Percentiles rank a stretch among this genome's conserved stretches.
Evolutionary conservation across 2,113 vertebrate genomes (phyloP).

Genomic region (Corapipo altera): DNA sequence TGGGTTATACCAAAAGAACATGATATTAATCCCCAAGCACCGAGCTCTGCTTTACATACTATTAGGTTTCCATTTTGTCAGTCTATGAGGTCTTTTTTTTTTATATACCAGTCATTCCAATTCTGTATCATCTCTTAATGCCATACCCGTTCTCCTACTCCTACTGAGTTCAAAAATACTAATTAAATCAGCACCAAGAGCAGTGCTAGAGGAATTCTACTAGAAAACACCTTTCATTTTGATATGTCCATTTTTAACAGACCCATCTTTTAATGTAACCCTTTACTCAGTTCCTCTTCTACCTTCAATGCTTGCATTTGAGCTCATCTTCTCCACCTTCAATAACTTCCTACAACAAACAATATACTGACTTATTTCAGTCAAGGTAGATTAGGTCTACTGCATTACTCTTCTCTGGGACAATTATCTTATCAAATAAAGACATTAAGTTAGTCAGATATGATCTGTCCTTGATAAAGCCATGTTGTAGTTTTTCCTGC

Average conservation of each 20-base stretch:
- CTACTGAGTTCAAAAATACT: neutral
- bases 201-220: neutral
- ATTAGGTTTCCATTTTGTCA: neutral
- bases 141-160: neutral
- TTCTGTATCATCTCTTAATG: neutral
- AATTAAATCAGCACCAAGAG: neutral
- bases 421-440: constrained; percentile 52
- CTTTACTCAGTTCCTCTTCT: neutral
- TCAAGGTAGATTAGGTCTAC: constrained; percentile 35
- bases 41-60: neutral
- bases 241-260: neutral
- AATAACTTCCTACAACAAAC: neutral
- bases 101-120: neutral
- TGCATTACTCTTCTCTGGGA: constrained; percentile 32
- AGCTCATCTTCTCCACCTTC: neutral
- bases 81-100: neutral
- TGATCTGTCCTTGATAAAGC: constrained; percentile 44
- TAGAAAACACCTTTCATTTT: neutral
- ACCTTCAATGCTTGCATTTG: neutral
- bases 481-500: neutral
- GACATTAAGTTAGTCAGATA: constrained; percentile 53
- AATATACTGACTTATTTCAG: neutral
- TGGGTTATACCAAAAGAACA: neutral
- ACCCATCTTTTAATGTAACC: neutral
- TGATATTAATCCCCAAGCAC: neutral